phyloP scores from a whole-genome alignment of 2,888 invertebrate species.

The Protophormia terraenovae region DNA sequence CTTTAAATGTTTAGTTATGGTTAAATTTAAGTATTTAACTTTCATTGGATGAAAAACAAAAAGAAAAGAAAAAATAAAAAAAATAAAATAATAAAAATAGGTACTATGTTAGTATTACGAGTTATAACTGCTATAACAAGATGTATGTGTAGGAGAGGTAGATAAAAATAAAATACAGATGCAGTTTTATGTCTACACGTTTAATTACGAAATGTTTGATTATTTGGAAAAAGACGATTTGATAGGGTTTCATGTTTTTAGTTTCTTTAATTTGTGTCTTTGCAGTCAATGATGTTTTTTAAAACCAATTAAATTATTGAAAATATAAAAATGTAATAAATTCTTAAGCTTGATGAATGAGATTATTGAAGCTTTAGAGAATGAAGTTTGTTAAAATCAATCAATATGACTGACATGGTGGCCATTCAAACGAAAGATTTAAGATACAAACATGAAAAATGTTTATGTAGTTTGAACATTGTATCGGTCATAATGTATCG shows the following conservation, averaged over 20 bases:
- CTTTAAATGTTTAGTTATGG: constrained; percentile 47
- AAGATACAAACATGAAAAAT: background rate
- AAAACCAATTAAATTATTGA: constrained; percentile 24
- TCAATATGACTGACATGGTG: constrained; percentile 13
- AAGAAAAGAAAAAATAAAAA: no score
- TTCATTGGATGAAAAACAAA: no score
- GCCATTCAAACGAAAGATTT: constrained; percentile 15
- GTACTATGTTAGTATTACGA: background rate
- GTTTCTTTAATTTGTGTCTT: background rate
- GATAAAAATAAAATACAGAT: constrained; percentile 31
- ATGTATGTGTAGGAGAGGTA: constrained; percentile 22
- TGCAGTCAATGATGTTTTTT: background rate
- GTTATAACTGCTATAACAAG: background rate
- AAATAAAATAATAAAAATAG: no score
- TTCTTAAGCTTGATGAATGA: background rate
- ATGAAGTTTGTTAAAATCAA: constrained; percentile 1
- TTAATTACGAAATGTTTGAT: constrained; percentile 53
- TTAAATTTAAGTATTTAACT: constrained; percentile 26
- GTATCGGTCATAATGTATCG: background rate
- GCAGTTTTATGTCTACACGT: constrained; percentile 51
- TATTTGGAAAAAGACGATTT: constrained; percentile 35
- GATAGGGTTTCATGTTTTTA: constrained; percentile 23
- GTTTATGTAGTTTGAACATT: background rate
- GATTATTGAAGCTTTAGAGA: background rate
- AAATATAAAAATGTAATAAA: background rate